A percentile compares a stretch with the other conserved stretches of the same genome.
Evolutionary conservation across 2,888 invertebrate species (phyloP).

Genomic region (Nymphalis polychloros): DNA sequence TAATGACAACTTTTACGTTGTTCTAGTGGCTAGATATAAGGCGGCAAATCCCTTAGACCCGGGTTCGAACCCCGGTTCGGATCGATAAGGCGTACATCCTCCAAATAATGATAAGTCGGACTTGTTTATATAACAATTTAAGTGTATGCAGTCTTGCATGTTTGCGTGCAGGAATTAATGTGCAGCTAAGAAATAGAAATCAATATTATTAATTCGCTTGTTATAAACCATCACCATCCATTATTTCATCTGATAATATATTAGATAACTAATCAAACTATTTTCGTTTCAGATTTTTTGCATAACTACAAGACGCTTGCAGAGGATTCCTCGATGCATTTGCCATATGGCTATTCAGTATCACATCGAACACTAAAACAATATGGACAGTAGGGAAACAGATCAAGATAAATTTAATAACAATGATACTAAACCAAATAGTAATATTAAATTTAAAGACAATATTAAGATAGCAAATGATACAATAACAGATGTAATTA

Average conservation of each 20-base stretch:
- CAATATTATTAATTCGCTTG: too few species aligned
- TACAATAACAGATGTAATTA: neutral
- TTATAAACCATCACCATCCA: too few species aligned
- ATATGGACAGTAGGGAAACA: slow-evolving; percentile 29
- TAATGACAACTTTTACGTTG: too few species aligned
- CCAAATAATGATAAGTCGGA: too few species aligned
- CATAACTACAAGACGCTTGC: neutral
- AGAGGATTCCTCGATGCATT: slow-evolving; percentile 16
- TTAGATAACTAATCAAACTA: neutral
- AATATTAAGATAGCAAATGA: slow-evolving; percentile 11
- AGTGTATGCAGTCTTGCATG: too few species aligned
- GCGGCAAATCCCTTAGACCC: too few species aligned
- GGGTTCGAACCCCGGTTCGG: too few species aligned
- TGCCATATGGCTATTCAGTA: slow-evolving; percentile 31
- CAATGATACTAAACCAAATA: slow-evolving; percentile 11
- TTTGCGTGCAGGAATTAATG: too few species aligned
- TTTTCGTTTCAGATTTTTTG: slow-evolving; percentile 26
- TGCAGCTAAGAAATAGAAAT: too few species aligned
- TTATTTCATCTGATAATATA: neutral
- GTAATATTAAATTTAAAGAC: slow-evolving; percentile 13
- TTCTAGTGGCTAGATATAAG: too few species aligned
- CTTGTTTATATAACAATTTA: too few species aligned
- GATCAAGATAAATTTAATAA: slow-evolving; percentile 15
- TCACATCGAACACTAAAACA: slow-evolving; percentile 15
- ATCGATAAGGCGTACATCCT: too few species aligned